Percentiles rank a stretch among this genome's conserved stretches.
Evolutionary conservation across 1,140 invertebrate genomes (phyloP).

Genomic region (Drosophila miranda): DNA sequence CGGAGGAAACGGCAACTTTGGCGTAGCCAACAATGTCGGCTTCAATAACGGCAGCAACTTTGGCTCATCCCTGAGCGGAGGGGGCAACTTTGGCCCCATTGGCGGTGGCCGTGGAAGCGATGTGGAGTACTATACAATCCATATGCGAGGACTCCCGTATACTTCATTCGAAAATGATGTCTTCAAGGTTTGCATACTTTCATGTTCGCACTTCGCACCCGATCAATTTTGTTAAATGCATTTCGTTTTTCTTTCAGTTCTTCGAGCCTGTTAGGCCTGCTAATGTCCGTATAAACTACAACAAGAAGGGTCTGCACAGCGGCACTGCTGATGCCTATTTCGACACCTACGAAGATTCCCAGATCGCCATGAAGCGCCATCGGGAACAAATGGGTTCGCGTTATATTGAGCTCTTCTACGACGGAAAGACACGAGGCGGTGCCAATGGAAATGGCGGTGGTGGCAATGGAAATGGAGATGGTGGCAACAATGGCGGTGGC

Average conservation of each 20-base stretch:
- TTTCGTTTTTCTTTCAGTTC: conserved; percentile 55
- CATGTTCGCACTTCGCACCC: no score
- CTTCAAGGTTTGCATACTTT: conserved; percentile 56
- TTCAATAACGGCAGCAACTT: conserved; percentile 52
- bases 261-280: conserved; percentile 79
- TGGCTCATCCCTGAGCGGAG: conserved; percentile 29
- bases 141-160: conserved; percentile 79
- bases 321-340: conserved; percentile 96
- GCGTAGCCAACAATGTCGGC: conserved; percentile 35
- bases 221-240: background rate
- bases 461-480: conserved; percentile 23
- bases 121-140: conserved; percentile 68
- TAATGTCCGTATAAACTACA: conserved; percentile 78
- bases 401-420: conserved; percentile 89
- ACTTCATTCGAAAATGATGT: conserved; percentile 80
- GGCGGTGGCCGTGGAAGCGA: conserved; percentile 65
- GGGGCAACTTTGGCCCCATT: conserved; percentile 64
- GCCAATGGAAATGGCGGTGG: conserved; percentile 39
- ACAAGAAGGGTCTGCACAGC: conserved; percentile 90
- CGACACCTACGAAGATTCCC: conserved; percentile 89
- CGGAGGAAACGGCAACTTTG: conserved; percentile 34
- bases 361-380: conserved; percentile 90
- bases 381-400: conserved; percentile 94
- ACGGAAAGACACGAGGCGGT: conserved; percentile 69
- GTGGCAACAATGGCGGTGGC: conserved; percentile 29